These are phyloP conservation scores for Cantharis nigra DNA, from an alignment of 2,888 invertebrate genomes.

Conservation along the genomic window DNA sequence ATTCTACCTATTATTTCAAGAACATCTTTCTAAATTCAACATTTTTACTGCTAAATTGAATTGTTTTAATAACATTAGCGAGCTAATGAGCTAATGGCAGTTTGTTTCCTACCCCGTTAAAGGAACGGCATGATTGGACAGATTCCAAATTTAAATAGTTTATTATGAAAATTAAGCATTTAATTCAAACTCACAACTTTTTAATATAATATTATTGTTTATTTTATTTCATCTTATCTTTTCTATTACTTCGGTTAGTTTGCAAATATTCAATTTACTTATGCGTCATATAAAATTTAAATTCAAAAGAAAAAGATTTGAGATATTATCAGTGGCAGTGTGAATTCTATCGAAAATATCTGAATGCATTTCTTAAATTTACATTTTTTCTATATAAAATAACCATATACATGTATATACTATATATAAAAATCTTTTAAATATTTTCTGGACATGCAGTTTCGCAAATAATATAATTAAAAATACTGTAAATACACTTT, in stretches of 20 bases:
- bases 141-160: neutral
- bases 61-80: neutral
- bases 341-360: slow-evolving; percentile 4
- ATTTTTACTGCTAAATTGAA: neutral
- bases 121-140: neutral
- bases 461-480: neutral
- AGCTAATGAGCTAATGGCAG: neutral
- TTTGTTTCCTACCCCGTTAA: neutral
- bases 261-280: slow-evolving; percentile 2
- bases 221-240: neutral
- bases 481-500: neutral
- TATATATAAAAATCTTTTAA: neutral
- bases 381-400: neutral
- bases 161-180: neutral
- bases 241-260: neutral
- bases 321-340: slow-evolving; percentile 5
- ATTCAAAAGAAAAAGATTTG: slow-evolving; percentile 5
- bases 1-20: neutral
- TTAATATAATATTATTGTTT: neutral
- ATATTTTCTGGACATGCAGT: neutral
- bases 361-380: slow-evolving; percentile 1
- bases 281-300: slow-evolving; percentile 13
- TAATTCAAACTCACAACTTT: neutral
- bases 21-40: neutral
- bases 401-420: neutral